Conservation (phyloP, 2,113 vertebrate species). For the Misgurnus mizolepis region DNA sequence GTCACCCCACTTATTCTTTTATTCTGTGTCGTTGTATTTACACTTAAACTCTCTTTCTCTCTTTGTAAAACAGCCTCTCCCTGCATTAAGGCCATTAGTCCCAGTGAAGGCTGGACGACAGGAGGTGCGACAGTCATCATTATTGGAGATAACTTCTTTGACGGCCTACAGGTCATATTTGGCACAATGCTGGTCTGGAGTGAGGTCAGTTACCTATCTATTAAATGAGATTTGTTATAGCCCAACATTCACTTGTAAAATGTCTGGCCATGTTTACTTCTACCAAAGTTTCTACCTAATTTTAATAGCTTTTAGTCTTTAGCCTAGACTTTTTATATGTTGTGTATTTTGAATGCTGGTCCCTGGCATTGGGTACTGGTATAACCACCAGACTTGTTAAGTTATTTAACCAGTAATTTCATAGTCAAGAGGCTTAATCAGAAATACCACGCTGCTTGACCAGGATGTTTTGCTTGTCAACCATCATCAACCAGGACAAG, state of each 20-base stretch:
- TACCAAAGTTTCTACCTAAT: neutral
- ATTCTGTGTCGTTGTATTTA: neutral
- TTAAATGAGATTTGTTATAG: neutral
- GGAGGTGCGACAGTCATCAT: constrained; percentile 79
- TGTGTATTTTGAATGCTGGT: too few relatives aligned
- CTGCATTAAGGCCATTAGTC: constrained; percentile 78
- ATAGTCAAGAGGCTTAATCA: too few relatives aligned
- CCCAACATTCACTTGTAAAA: neutral
- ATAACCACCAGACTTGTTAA: too few relatives aligned
- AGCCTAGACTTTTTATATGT: too few relatives aligned
- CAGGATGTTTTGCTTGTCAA: too few relatives aligned
- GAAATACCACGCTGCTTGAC: too few relatives aligned
- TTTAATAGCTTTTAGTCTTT: too few relatives aligned
- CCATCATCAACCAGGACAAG: too few relatives aligned
- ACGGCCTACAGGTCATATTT: constrained; percentile 78
- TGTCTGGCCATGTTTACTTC: neutral
- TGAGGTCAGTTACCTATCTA: constrained; percentile 65
- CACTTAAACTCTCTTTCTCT: constrained; percentile 32
- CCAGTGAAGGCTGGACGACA: constrained; percentile 78
- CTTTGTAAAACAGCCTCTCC: constrained; percentile 66
- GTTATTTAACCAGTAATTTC: too few relatives aligned
- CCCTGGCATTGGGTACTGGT: too few relatives aligned
- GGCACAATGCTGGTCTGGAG: constrained; percentile 80
- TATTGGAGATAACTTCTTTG: constrained; percentile 80
- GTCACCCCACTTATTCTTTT: neutral